phyloP scores from a whole-genome alignment of 64 coral and sea anemone species.

The Montipora efflorescens region DNA sequence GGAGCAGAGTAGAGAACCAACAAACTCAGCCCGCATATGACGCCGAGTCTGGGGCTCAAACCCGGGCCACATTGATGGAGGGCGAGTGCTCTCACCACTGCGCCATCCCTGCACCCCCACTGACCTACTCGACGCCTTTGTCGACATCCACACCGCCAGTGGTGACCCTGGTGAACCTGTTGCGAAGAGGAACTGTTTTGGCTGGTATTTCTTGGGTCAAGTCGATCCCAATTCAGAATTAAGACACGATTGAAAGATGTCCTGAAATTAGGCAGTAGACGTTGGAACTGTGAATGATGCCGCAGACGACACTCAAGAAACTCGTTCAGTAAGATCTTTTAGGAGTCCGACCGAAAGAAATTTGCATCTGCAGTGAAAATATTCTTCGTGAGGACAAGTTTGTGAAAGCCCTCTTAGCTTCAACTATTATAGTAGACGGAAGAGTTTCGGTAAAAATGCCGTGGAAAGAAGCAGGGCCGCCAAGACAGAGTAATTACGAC shows the following conservation, averaged over 20 bases:
- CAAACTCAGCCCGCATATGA: too few species aligned
- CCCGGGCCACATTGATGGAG: too few species aligned
- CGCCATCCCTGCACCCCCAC: not conserved
- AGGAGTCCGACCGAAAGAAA: slow-evolving; percentile 60
- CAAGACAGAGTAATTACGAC: not conserved
- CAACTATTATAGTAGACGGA: slow-evolving; percentile 67
- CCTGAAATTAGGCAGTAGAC: not conserved
- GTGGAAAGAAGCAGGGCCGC: not conserved
- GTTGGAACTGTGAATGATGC: slow-evolving; percentile 1
- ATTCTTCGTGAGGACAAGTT: slow-evolving; percentile 64
- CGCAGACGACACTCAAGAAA: slow-evolving; percentile 58
- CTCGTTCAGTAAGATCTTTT: slow-evolving; percentile 51
- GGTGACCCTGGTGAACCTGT: not conserved
- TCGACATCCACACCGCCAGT: not conserved
- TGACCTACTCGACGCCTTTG: not conserved
- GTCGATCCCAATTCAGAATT: not conserved
- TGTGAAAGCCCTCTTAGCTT: slow-evolving; percentile 56
- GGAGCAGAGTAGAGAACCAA: too few species aligned
- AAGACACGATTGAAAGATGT: not conserved
- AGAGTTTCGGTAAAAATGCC: not conserved
- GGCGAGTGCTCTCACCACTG: too few species aligned
- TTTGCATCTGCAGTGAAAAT: slow-evolving; percentile 71
- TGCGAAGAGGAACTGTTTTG: not conserved
- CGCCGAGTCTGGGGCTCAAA: too few species aligned
- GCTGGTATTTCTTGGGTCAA: not conserved